phyloP scores from a whole-genome alignment of 30 jellyfish, hydroid and myxozoan genomes.

The Pelagia noctiluca region DNA sequence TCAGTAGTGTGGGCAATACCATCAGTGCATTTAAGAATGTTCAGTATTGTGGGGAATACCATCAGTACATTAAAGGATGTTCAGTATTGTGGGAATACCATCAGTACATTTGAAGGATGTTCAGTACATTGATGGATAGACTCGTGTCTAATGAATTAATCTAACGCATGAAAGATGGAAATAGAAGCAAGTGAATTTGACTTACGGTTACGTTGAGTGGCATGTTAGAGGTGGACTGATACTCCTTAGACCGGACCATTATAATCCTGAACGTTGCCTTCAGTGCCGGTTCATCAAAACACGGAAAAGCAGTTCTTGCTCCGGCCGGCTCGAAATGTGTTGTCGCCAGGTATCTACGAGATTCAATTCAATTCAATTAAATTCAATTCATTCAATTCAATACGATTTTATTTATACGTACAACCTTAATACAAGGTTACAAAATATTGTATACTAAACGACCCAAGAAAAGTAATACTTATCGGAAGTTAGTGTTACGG shows the following conservation, averaged over 20 bases:
- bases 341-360: slow-evolving; percentile 87
- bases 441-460: no score
- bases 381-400: no score
- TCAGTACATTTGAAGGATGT: no score
- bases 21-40: no score
- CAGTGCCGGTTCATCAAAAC: slow-evolving; percentile 97
- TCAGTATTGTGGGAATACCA: no score
- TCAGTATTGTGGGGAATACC: no score
- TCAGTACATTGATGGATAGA: background rate
- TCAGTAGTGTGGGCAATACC: no score
- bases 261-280: slow-evolving; percentile 81
- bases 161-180: background rate
- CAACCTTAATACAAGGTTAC: background rate
- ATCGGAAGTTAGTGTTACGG: no score
- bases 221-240: slow-evolving; percentile 87
- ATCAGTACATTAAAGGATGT: no score
- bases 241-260: slow-evolving; percentile 70
- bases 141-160: background rate
- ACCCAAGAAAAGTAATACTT: background rate
- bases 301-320: slow-evolving; percentile 97
- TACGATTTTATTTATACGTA: background rate
- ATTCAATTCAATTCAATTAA: background rate
- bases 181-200: background rate
- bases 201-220: slow-evolving; percentile 78
- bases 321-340: slow-evolving; percentile 96